A percentile compares a stretch with the other conserved stretches of the same genome.
Conservation (phyloP, 2,113 vertebrate species). For the Alethe diademata region DNA sequence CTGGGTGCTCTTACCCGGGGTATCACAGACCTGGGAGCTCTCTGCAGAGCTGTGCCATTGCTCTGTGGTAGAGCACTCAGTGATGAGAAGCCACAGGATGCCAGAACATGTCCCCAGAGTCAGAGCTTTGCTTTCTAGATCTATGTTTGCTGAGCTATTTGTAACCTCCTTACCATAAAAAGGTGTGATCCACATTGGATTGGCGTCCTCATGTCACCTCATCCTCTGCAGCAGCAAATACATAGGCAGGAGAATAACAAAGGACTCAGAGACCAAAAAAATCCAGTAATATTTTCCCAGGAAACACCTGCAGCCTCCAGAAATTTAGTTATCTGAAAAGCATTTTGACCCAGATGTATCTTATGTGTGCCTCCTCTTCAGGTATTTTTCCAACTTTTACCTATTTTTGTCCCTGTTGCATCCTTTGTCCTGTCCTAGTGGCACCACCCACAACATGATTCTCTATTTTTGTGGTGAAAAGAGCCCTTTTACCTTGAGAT, state of each 20-base stretch:
- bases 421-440: neutral
- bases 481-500: neutral
- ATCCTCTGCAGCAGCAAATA: neutral
- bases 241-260: neutral
- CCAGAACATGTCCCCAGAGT: neutral
- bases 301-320: neutral
- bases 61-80: neutral
- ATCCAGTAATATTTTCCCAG: neutral
- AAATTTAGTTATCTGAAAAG: neutral
- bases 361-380: neutral
- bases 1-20: neutral
- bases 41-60: neutral
- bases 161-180: neutral
- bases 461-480: neutral
- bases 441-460: rapidly evolving
- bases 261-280: neutral
- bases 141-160: neutral
- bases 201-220: neutral
- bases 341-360: neutral
- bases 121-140: neutral
- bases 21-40: neutral
- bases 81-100: neutral
- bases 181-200: neutral
- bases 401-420: rapidly evolving
- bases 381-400: neutral